phyloP scores from a whole-genome alignment of 2,797 vertebrate species.

The Aphelocoma californica region DNA sequence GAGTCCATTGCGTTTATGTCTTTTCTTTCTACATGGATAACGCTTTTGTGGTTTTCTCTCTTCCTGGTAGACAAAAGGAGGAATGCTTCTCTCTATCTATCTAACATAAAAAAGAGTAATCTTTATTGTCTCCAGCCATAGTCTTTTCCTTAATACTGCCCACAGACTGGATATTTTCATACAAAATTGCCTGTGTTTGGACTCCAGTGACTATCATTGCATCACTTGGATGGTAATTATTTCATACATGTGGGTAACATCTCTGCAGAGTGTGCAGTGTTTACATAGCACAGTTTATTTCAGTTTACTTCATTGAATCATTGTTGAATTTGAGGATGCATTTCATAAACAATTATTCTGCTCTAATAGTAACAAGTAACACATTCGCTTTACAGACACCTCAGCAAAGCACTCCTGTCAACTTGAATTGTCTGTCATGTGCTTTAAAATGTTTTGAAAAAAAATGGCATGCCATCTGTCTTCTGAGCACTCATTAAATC shows the following conservation, averaged over 20 bases:
- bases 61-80: not conserved
- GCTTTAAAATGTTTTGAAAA: slow-evolving; percentile 25
- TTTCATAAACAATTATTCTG: slow-evolving; percentile 62
- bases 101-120: not conserved
- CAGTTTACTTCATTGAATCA: slow-evolving; percentile 26
- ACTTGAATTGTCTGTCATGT: slow-evolving; percentile 15
- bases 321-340: slow-evolving; percentile 12
- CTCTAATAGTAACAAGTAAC: slow-evolving; percentile 55
- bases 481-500: slow-evolving; percentile 23
- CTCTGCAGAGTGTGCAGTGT: not conserved
- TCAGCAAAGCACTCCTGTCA: slow-evolving; percentile 19
- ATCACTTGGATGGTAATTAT: not conserved
- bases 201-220: not conserved
- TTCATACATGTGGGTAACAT: not conserved
- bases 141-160: not conserved
- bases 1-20: not conserved
- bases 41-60: not conserved
- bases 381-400: slow-evolving; percentile 53
- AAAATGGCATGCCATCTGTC: slow-evolving; percentile 50
- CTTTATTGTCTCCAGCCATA: not conserved
- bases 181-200: not conserved
- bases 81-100: not conserved
- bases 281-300: slow-evolving; percentile 26
- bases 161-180: not conserved
- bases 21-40: not conserved